Conservation (phyloP, 2,888 invertebrate genomes). For the Seira ritae region DNA sequence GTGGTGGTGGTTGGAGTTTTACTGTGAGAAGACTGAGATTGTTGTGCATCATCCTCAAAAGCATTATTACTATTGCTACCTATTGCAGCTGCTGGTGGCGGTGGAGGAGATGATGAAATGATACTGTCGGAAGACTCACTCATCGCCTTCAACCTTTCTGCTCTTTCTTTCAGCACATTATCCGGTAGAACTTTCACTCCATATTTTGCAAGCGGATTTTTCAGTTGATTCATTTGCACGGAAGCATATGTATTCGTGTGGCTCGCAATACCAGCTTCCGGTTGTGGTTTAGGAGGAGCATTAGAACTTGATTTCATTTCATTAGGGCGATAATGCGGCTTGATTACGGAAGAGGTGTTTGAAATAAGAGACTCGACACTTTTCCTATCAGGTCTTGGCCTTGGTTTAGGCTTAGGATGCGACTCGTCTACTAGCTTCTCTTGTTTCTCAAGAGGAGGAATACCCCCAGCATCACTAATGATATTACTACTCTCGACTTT, state of each 20-base stretch:
- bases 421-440: conserved; percentile 21
- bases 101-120: neutral
- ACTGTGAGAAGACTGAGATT: too few relatives aligned
- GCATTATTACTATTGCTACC: neutral
- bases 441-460: conserved; percentile 23
- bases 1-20: neutral
- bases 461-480: conserved; percentile 14
- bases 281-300: too few relatives aligned
- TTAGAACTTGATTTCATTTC: too few relatives aligned
- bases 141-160: conserved; percentile 58
- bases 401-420: conserved; percentile 63
- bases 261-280: too few relatives aligned
- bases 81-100: conserved; percentile 9
- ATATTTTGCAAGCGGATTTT: conserved; percentile 67
- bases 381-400: conserved; percentile 64
- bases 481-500: neutral
- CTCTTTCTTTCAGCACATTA: conserved; percentile 67
- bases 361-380: conserved; percentile 51
- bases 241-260: conserved; percentile 2
- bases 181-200: conserved; percentile 73
- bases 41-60: conserved; percentile 36
- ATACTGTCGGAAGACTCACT: conserved; percentile 1
- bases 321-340: conserved; percentile 9
- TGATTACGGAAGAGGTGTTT: conserved; percentile 9
- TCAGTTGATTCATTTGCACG: conserved; percentile 35